These are phyloP conservation scores for Scaptomyza polygonia DNA, from an alignment of 2,888 invertebrate genomes.

Conservation along the genomic window DNA sequence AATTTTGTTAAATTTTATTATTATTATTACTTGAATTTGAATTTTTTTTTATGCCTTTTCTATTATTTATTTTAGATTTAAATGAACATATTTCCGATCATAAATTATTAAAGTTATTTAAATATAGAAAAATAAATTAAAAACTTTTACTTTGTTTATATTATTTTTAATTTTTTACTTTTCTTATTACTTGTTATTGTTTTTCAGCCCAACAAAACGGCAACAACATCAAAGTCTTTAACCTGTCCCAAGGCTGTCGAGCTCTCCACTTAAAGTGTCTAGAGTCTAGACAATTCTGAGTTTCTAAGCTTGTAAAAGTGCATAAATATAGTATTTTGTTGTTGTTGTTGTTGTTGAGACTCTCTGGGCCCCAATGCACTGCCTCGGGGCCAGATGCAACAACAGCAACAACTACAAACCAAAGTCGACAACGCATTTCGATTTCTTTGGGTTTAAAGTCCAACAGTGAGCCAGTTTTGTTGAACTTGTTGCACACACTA, in stretches of 20 bases:
- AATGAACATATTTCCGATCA: no score
- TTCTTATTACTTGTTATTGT: not conserved
- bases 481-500: constrained; percentile 3
- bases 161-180: not conserved
- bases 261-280: not conserved
- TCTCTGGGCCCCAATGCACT: constrained; percentile 8
- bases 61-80: no score
- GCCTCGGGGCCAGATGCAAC: not conserved
- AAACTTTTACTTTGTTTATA: no score
- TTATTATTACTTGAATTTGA: not conserved
- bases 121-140: no score
- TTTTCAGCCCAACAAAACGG: not conserved
- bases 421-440: constrained; percentile 4
- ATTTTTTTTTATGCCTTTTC: no score
- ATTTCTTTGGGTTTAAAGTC: constrained; percentile 10
- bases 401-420: not conserved
- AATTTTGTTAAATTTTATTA: not conserved
- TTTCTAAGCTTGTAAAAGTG: constrained; percentile 3
- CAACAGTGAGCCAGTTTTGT: constrained; percentile 3
- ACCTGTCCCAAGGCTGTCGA: constrained; percentile 5
- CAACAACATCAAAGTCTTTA: constrained; percentile 3
- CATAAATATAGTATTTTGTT: not conserved
- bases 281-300: not conserved
- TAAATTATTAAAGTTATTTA: no score
- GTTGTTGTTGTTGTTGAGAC: no score